phyloP scores from a whole-genome alignment of 2,113 vertebrate genomes.

The Rhadina sibilatrix region DNA sequence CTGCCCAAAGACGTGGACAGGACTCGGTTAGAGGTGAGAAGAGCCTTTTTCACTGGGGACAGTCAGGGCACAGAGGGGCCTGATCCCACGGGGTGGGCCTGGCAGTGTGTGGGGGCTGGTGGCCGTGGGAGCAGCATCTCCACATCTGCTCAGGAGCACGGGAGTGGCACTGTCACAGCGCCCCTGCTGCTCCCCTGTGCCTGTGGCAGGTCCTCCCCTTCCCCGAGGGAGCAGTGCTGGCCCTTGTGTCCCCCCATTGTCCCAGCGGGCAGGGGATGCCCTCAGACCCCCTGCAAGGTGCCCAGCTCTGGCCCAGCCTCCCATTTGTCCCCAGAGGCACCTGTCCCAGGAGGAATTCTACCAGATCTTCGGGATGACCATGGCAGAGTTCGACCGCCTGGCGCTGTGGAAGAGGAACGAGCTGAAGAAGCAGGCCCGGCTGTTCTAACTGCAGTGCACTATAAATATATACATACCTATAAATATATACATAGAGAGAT shows the following conservation, averaged over 20 bases:
- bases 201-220: background rate
- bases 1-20: constrained; percentile 95
- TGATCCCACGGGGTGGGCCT: accelerated
- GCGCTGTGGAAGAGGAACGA: constrained; percentile 98
- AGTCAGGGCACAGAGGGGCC: background rate
- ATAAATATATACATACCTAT: constrained; percentile 80
- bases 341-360: constrained; percentile 95
- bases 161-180: accelerated
- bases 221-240: background rate
- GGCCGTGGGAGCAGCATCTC: background rate
- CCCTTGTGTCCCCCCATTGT: background rate
- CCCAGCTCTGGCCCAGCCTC: background rate
- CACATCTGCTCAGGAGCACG: background rate
- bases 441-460: constrained; percentile 83
- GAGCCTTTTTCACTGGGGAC: background rate
- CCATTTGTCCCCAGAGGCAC: constrained; percentile 80
- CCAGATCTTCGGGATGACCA: constrained; percentile 95
- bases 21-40: constrained; percentile 90
- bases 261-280: background rate
- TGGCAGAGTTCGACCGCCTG: constrained; percentile 94
- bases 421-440: constrained; percentile 95
- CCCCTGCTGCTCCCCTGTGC: background rate
- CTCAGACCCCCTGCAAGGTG: accelerated
- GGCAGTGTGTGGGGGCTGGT: accelerated
- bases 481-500: constrained; percentile 75